Base-by-base conservation (phyloP, 2,113 vertebrate genomes). In the Herpailurus yagouaroundi region DNA sequence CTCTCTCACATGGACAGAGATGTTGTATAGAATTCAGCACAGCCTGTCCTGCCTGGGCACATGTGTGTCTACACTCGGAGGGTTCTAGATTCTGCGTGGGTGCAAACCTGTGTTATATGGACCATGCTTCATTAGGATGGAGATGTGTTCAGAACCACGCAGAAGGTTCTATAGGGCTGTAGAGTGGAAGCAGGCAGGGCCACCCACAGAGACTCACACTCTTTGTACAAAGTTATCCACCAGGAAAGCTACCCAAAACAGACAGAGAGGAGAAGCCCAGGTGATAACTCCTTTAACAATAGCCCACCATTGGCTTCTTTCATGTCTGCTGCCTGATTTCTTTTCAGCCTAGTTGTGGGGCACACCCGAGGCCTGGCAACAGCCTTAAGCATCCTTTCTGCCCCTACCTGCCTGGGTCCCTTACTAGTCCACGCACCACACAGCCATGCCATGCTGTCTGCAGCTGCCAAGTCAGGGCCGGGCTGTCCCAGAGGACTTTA, bases 391-490 rank as follows among this genome's bases (percentile, higher is more conserved):
- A 45, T 27, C 55, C 25, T 82, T 23, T 60, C 25, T 82, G 52
- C 29, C n/a, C 60, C 80, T 63, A 16, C 21, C 50, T 57, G 36
- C 60, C 36, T 15, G 25, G 63, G 50, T 48, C 57, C 27, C 41
- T 60, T 9, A 25, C 1, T 5, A 3, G 14, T 36, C n/a, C 2
- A 0, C 3, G 36, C 31, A 80, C 29, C 15, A 10, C 19, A 57
- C 12, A 41, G 52, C 38, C 1, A 0, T 3, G 5, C 33, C 25
- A 3, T 9, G n/a, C 31, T 48, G 33, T 31, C 41, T 86, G 15
- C 9, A 60, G 27, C 38, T 23, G 5, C 4, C 10, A 64, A 57
- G 19, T 41, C 71, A 18, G 12, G 79, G n/a, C n/a, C 29, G 31
- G 52, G 19, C 23, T 14, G 11, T 19, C 64, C 12, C 64, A 45